Evolutionary conservation across 2,113 vertebrate species (phyloP).

Genomic region (Dipodomys spectabilis): DNA sequence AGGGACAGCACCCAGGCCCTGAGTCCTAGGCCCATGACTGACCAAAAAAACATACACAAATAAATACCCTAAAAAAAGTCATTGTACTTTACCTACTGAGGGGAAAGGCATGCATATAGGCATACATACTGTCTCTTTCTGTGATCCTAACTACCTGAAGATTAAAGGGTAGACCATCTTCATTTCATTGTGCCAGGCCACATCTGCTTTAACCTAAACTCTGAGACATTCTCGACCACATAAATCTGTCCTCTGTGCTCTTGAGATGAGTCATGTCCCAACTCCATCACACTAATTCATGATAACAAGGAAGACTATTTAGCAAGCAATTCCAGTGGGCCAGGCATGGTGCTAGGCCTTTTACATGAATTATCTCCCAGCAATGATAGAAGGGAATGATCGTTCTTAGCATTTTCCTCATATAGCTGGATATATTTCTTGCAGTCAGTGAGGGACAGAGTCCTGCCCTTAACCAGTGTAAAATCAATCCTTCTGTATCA

Average conservation of each 20-base stretch:
- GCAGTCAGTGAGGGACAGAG: background rate
- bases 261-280: background rate
- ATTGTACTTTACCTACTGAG: background rate
- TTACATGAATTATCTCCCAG: slow-evolving; percentile 43
- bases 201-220: background rate
- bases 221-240: background rate
- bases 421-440: background rate
- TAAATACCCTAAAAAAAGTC: slow-evolving; percentile 7
- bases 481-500: background rate
- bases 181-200: background rate
- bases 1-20: no score
- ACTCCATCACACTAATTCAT: background rate
- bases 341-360: slow-evolving; percentile 6
- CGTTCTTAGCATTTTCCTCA: background rate
- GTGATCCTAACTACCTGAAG: background rate
- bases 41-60: background rate
- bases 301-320: background rate
- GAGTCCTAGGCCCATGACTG: no score
- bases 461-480: background rate
- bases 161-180: background rate
- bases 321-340: slow-evolving; percentile 23
- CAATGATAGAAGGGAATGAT: slow-evolving; percentile 32
- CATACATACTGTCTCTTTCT: background rate
- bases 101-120: background rate
- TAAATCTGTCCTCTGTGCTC: background rate